Evolutionary conservation across 2,888 invertebrate species (phyloP), one percentile per base, ranked within the genome.

Genomic region (Adela reaumurella): DNA sequence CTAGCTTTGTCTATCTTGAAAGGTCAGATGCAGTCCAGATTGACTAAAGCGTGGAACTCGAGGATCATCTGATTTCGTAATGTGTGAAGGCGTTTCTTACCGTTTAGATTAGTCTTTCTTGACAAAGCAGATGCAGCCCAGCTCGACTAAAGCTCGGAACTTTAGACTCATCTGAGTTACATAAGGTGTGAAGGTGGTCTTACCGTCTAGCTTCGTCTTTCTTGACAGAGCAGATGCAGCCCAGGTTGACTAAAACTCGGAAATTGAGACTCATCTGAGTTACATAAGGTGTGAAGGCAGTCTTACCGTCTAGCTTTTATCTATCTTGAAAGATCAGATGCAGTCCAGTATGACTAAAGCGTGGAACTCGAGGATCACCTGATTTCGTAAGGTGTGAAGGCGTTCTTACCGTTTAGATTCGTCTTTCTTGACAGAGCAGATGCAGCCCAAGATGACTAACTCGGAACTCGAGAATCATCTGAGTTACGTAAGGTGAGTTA

Each of bases 371-470:
- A 94, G 74, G 1, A 94, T 90, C 68, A 97, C 88, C 68, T 97
- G 95, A 0, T 97, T 77, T 99, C 99, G 66, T 99, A 99, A n/a
- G n/a, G n/a, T n/a, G n/a, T n/a, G n/a, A n/a, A n/a, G n/a, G 5
- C 14, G 43, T 46, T 45, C 60, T 54, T 68, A 78, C 67, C 67
- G 70, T 45, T n/a, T 77, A 0, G 82, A 83, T 64, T 83, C 81
- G 20, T 80, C 69, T 16, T 80, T 81, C 57, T 87, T 87, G 1
- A 92, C 89, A 0, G 81, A 69, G 59, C 93, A 93, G 18, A 96
- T 83, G 62, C 97, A 96, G 1, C 99, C 98, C 20, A 97, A 80
- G 55, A 89, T 85, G 49, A 93, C 81, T 1, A 98, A 77, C 90
- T 48, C 97, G 81, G 67, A 97, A 97, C 59, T 92, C 83, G 6